A percentile compares a stretch with the other conserved stretches of the same genome.
Evolutionary conservation across 2,113 vertebrate genomes (phyloP).

Genomic region (Prinia subflava): DNA sequence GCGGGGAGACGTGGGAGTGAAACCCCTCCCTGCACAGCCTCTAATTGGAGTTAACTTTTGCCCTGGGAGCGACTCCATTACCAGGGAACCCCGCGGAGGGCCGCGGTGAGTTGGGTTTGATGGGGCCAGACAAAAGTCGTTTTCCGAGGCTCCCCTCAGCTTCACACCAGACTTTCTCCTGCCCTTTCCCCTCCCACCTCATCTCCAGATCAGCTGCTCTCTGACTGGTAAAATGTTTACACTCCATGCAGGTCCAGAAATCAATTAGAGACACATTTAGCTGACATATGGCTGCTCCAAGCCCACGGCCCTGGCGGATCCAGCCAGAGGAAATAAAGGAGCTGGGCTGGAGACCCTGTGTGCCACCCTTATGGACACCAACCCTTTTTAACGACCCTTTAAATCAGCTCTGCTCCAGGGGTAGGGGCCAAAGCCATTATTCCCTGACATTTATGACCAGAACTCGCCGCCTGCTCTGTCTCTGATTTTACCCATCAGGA

Average conservation of each 20-base stretch:
- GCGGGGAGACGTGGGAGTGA: background rate
- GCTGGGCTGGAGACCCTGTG: background rate
- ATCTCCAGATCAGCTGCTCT: constrained; percentile 16
- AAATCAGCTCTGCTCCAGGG: constrained; percentile 4
- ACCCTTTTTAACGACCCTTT: background rate
- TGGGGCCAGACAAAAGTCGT: background rate
- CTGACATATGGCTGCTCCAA: constrained; percentile 33
- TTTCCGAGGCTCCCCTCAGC: background rate
- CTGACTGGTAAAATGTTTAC: constrained; percentile 63
- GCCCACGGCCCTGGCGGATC: background rate
- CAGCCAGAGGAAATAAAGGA: constrained; percentile 10
- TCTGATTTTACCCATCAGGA: background rate
- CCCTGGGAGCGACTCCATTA: constrained; percentile 32
- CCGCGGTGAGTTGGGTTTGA: background rate
- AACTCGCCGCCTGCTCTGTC: background rate
- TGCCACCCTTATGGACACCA: background rate
- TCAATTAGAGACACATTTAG: constrained; percentile 37
- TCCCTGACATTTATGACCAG: background rate
- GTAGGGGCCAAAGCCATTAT: background rate
- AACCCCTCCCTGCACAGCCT: background rate
- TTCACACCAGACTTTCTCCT: background rate
- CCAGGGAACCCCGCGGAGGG: background rate
- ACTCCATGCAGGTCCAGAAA: background rate
- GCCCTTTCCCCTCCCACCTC: background rate
- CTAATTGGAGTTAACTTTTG: constrained; percentile 53